phyloP scores from a whole-genome alignment of 2,888 invertebrate genomes.

The Hydriomena furcata region DNA sequence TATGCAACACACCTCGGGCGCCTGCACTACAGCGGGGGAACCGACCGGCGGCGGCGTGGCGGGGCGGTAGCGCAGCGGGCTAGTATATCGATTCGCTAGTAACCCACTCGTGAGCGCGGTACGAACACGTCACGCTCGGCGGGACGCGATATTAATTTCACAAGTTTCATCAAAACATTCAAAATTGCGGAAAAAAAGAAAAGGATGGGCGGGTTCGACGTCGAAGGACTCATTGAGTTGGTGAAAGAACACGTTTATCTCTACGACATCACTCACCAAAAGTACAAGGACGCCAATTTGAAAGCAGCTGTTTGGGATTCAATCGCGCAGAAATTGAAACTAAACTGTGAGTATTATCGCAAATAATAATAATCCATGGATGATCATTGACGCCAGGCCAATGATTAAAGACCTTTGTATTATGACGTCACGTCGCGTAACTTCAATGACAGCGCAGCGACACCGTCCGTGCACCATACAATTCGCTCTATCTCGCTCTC shows the following conservation, averaged over 20 bases:
- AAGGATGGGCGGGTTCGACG: slow-evolving; percentile 16
- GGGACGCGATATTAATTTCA: neutral
- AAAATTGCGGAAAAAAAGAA: slow-evolving; percentile 9
- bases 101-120: slow-evolving; percentile 12
- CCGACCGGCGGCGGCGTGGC: slow-evolving; percentile 22
- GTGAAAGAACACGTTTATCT: slow-evolving; percentile 24
- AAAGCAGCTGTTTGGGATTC: slow-evolving; percentile 25
- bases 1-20: neutral
- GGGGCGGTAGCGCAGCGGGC: slow-evolving; percentile 21
- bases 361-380: neutral
- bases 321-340: slow-evolving; percentile 18
- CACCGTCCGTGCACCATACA: too few relatives aligned
- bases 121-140: slow-evolving; percentile 23
- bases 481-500: too few relatives aligned
- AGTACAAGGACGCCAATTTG: slow-evolving; percentile 25
- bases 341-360: slow-evolving; percentile 17
- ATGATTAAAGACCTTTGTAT: too few relatives aligned
- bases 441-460: too few relatives aligned
- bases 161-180: neutral
- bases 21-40: slow-evolving; percentile 20
- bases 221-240: slow-evolving; percentile 21
- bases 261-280: slow-evolving; percentile 22
- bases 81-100: slow-evolving; percentile 7
- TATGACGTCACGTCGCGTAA: too few relatives aligned
- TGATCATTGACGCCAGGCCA: too few relatives aligned